Evolutionary conservation across 2,888 invertebrate species (phyloP), one percentile per base, ranked within the genome.

Genomic region (Tuberolachnus salignus): DNA sequence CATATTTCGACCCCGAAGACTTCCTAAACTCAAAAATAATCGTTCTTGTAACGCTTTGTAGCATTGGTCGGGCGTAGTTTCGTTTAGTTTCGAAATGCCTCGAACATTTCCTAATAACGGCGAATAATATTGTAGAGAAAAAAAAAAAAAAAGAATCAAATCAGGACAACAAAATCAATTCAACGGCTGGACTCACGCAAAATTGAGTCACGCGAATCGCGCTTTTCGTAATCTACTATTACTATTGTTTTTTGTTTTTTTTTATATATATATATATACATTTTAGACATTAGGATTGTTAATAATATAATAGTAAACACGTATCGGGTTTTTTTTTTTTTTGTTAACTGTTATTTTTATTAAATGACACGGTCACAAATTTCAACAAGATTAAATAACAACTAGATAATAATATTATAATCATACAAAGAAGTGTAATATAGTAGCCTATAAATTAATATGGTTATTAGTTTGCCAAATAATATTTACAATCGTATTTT

Each of bases 371-470:
- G 46, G 46, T 67, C 57, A 75, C 67, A 67, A 67, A 75, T 69
- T 67, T 69, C 49, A 75, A 78, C 78, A 78, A 78, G 78, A 69
- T 66, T 59, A 78, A 67, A 78, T 67, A 75, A 75, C 75, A 75
- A 75, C 75, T 75, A 78, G 57, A 78, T 78, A 78, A 69, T 78
- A 61, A 49, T 59, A 69, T 59, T 49, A 34, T 34, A 6, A 34
- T 34, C 46, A 61, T 59, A 78, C 67, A 69, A 67, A 69, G 67
- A 69, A 69, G 78, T 78, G 73, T 64, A 73, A 10, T 51, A 34
- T n/a, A 72, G 63, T 64, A 64, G 42, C 49, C 72, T 72, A 72
- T 51, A 42, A 49, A 61, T 51, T 64, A 44, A 44, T 70, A 70
- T 44, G 44, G 26, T 73, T 64, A 63, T 11, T 73, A 63, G 16